Evolutionary conservation across 2,888 invertebrate species (phyloP).

Genomic region (Torymus auratus): DNA sequence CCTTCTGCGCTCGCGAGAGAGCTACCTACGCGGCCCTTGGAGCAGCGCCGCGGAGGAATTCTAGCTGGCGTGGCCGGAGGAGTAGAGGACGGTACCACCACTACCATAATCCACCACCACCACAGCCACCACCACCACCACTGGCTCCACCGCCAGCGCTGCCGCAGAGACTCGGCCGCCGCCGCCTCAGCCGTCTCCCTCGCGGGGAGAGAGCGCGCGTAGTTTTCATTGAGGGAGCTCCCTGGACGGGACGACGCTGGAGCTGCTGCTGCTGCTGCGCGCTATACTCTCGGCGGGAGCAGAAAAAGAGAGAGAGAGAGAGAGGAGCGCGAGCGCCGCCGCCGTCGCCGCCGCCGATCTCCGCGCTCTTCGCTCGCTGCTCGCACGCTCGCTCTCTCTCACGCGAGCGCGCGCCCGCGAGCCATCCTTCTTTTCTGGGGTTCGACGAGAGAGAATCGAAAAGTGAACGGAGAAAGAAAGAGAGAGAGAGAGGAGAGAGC

Average conservation of each 20-base stretch:
- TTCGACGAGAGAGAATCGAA: background rate
- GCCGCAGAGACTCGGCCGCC: slow-evolving; percentile 62
- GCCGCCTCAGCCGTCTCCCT: slow-evolving; percentile 63
- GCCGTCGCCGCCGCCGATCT: background rate
- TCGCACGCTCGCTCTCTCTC: slow-evolving; percentile 4
- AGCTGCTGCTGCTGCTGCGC: slow-evolving; percentile 35
- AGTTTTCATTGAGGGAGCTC: slow-evolving; percentile 73
- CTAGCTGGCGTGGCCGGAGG: slow-evolving; percentile 69
- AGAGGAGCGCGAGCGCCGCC: background rate
- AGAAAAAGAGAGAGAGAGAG: slow-evolving; percentile 2
- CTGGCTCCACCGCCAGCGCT: slow-evolving; percentile 64
- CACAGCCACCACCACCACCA: slow-evolving; percentile 61
- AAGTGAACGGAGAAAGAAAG: slow-evolving; percentile 43
- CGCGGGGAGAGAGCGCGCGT: slow-evolving; percentile 57
- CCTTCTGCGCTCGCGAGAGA: background rate
- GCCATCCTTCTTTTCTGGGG: slow-evolving; percentile 49
- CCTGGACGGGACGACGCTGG: slow-evolving; percentile 72
- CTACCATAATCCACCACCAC: slow-evolving; percentile 60
- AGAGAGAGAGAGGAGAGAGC: slow-evolving; percentile 9
- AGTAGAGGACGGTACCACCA: slow-evolving; percentile 25
- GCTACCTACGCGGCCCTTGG: slow-evolving; percentile 5
- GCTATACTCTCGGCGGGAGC: background rate
- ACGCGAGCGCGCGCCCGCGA: slow-evolving; percentile 60
- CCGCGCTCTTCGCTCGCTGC: background rate
- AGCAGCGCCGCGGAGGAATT: slow-evolving; percentile 69